Evolutionary conservation across 1,140 invertebrate genomes (phyloP).

Genomic region (Hypsibius dujardini): DNA sequence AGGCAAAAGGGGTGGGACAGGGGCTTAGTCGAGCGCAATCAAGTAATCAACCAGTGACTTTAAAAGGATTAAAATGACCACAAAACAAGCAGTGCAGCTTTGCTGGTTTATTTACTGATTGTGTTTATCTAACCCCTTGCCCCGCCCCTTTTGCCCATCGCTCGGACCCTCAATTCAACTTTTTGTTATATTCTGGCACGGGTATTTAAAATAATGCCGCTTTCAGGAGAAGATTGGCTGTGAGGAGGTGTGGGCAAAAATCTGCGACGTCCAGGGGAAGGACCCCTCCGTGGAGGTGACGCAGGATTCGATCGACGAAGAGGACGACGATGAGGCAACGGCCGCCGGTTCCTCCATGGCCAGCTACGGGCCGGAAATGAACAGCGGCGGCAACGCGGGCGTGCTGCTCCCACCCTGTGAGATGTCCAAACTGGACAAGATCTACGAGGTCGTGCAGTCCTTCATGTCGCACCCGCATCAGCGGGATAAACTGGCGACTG

Average conservation of each 20-base stretch:
- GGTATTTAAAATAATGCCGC: too few species aligned
- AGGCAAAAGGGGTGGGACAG: too few species aligned
- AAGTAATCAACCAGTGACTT: too few species aligned
- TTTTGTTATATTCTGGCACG: too few species aligned
- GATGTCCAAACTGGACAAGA: constrained; percentile 73
- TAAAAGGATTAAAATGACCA: too few species aligned
- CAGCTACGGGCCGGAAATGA: constrained; percentile 47
- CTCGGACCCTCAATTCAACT: too few species aligned
- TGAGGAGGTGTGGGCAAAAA: constrained; percentile 99
- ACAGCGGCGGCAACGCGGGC: constrained; percentile 8
- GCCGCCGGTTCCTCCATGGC: constrained; percentile 56
- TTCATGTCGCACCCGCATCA: constrained; percentile 47
- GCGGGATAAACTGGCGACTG: constrained; percentile 80
- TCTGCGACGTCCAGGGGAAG: constrained; percentile 95
- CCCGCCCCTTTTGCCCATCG: too few species aligned
- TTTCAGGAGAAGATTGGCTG: constrained; percentile 93
- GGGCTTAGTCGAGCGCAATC: too few species aligned
- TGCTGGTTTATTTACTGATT: too few species aligned
- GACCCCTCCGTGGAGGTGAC: constrained; percentile 94
- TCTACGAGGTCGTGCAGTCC: constrained; percentile 52
- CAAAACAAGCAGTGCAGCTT: too few species aligned
- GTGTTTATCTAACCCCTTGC: too few species aligned
- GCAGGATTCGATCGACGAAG: constrained; percentile 90
- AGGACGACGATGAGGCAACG: constrained; percentile 95
- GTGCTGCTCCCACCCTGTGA: constrained; percentile 66